These are phyloP conservation scores for Pempheris klunzingeri DNA, from an alignment of 2,797 vertebrate species.

Conservation along the genomic window DNA sequence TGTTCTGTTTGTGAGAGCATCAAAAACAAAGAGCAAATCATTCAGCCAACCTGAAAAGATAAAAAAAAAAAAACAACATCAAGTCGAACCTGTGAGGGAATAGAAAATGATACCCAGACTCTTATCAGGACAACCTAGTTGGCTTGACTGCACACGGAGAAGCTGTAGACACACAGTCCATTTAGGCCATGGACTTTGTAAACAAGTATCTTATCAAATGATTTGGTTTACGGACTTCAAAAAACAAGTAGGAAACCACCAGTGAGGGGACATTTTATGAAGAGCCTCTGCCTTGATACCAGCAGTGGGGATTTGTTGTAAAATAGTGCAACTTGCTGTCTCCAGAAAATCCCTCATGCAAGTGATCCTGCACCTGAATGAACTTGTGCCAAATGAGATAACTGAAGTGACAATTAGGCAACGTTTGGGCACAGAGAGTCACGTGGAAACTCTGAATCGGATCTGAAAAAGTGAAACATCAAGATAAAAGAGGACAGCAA, in stretches of 20 bases:
- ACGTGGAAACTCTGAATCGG: neutral
- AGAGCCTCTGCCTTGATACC: neutral
- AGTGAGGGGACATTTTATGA: neutral
- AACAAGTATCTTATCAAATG: constrained; percentile 23
- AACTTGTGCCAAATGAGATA: neutral
- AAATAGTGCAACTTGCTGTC: neutral
- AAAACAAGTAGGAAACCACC: neutral
- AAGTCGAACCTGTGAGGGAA: constrained; percentile 14
- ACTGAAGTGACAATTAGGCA: neutral
- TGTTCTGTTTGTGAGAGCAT: constrained; percentile 8
- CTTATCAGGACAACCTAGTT: constrained; percentile 29
- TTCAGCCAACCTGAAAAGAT: neutral
- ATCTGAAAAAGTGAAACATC: constrained; percentile 31
- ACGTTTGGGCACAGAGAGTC: neutral
- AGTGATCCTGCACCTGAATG: neutral
- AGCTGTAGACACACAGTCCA: neutral
- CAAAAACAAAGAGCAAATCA: constrained; percentile 2
- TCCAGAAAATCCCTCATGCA: neutral
- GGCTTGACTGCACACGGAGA: neutral
- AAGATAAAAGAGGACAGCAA: constrained; percentile 19
- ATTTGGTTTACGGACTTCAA: neutral
- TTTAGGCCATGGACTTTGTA: constrained; percentile 10
- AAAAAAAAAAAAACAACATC: neutral
- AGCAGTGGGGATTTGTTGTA: neutral
- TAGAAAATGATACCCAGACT: constrained; percentile 7